A percentile compares a stretch with the other conserved stretches of the same genome.
These are phyloP conservation scores for Ornithoptera priamus DNA, from an alignment of 2,888 invertebrate genomes.

Conservation along the genomic window DNA sequence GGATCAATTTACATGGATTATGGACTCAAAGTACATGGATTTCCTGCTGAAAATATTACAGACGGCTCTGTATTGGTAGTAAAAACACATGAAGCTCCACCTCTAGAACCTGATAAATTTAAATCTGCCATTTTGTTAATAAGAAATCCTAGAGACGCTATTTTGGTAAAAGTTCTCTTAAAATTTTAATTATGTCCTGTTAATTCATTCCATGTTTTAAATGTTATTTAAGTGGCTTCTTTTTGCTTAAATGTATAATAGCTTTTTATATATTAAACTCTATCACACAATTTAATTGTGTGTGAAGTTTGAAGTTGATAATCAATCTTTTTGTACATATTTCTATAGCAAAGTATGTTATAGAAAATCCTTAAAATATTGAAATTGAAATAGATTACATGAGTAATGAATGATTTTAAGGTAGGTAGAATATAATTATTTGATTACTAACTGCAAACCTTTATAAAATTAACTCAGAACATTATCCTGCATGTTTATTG, in stretches of 20 bases:
- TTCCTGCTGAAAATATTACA: constrained; percentile 87
- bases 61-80: constrained; percentile 89
- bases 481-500: constrained; percentile 24
- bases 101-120: constrained; percentile 79
- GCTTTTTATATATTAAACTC: too few relatives aligned
- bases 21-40: constrained; percentile 87
- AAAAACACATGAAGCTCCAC: constrained; percentile 89
- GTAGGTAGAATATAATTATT: too few relatives aligned
- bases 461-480: not conserved
- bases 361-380: too few relatives aligned
- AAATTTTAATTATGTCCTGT: not conserved
- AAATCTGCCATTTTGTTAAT: constrained; percentile 85
- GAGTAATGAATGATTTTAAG: too few relatives aligned
- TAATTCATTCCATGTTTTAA: not conserved
- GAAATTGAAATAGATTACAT: too few relatives aligned
- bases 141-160: constrained; percentile 85
- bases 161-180: constrained; percentile 63
- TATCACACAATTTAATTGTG: not conserved
- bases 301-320: not conserved
- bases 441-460: not conserved
- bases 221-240: not conserved
- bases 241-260: not conserved
- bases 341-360: too few relatives aligned
- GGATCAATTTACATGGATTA: constrained; percentile 92
- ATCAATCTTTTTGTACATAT: too few relatives aligned